Evolutionary conservation across 2,797 vertebrate species (phyloP).

Genomic region (Eulemur albifrons): DNA sequence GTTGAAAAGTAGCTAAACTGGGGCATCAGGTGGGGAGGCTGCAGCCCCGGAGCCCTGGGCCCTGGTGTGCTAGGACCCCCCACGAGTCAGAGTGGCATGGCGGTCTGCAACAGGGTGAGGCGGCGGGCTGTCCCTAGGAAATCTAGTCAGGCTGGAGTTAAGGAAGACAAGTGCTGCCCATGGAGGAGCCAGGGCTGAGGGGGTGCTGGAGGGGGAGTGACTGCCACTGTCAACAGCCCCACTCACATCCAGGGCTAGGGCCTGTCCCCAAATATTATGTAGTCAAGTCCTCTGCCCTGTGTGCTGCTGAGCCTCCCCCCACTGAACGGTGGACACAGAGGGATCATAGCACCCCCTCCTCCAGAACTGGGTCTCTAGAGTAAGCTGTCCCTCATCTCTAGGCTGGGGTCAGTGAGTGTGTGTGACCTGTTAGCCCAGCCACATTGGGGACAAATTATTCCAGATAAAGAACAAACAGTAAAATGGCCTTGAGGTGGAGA

Average conservation of each 20-base stretch:
- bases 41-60: not conserved
- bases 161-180: not conserved
- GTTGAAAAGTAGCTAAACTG: not conserved
- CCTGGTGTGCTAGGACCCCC: not conserved
- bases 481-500: not conserved
- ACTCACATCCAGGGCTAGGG: not conserved
- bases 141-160: not conserved
- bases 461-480: not conserved
- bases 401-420: not conserved
- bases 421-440: not conserved
- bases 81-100: not conserved
- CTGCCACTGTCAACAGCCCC: not conserved
- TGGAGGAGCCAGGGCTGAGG: not conserved
- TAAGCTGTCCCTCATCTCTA: not conserved
- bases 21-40: not conserved
- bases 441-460: not conserved
- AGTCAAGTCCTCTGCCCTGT: not conserved
- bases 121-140: not conserved
- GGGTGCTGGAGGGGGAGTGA: not conserved
- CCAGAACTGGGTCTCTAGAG: not conserved
- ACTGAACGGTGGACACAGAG: not conserved
- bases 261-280: not conserved
- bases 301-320: not conserved
- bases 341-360: not conserved
- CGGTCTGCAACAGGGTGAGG: not conserved